Evolutionary conservation across 2,888 invertebrate genomes (phyloP), one percentile per base, ranked within the genome.

Genomic region (Phengaris alcon): DNA sequence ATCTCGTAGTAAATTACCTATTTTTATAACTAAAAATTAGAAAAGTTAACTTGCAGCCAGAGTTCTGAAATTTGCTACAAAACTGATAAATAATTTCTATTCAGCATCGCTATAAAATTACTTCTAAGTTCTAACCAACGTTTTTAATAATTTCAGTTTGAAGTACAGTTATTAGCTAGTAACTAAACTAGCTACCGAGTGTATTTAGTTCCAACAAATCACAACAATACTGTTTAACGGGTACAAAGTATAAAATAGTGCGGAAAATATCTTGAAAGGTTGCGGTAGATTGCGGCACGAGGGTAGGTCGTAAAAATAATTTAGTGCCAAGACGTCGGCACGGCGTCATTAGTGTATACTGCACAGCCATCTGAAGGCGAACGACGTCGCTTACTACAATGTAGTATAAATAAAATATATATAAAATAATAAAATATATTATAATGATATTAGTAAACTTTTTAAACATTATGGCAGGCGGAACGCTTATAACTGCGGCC

Each of bases 231-330:
- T 57, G 55, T 68, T 75, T 75, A 75, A 68, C 69, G 54, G 51
- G 73, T 74, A 74, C 75, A 74, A 74, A 77, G 76, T 77, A 77
- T 72, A 68, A 76, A 74, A 75, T 74, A 74, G 73, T 54, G 74
- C 76, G 75, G 73, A 76, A 76, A 77, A 75, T 77, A 77, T 77
- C 75, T 76, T 75, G 74, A 76, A 73, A 77, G 70, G 77, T 77
- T 79, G 78, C 77, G 77, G 80, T 77, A 76, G 77, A 78, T 78
- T 76, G 76, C 81, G 85, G 85, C 87, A 86, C 82, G 86, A 82
- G 85, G 84, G 84, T 82, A 78, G 84, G 82, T 89, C 89, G 87
- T 92, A 90, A 91, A 90, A 91, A 91, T 90, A 91, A 92, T 92
- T 91, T 91, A 92, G 88, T 87, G 86, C 83, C 82, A 81, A 82